Evolutionary conservation across 2,113 vertebrate genomes (phyloP).

Genomic region (Typhlomys cinereus): DNA sequence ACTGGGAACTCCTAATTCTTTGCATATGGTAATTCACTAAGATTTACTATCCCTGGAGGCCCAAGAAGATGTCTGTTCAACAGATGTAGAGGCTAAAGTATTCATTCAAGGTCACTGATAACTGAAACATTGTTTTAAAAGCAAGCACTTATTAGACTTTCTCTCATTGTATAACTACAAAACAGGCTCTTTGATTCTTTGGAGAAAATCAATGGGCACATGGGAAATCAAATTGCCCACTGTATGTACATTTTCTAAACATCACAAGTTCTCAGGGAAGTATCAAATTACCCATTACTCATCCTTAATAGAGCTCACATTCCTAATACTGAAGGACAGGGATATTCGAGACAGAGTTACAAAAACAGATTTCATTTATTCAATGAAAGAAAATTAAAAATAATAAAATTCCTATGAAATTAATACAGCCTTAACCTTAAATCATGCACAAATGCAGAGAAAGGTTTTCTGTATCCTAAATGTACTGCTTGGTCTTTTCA

Average conservation of each 20-base stretch:
- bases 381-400: background rate
- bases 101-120: background rate
- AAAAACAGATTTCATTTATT: background rate
- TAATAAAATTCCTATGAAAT: background rate
- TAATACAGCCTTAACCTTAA: background rate
- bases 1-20: background rate
- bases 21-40: background rate
- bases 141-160: background rate
- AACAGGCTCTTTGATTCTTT: constrained; percentile 7
- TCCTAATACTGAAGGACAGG: background rate
- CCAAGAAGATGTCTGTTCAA: background rate
- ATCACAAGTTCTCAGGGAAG: background rate
- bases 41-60: background rate
- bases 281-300: background rate
- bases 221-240: background rate
- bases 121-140: background rate
- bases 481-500: background rate
- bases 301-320: background rate
- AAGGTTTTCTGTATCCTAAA: background rate
- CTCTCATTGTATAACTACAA: background rate
- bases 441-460: background rate
- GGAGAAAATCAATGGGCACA: constrained; percentile 11
- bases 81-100: background rate
- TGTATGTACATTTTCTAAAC: constrained; percentile 16
- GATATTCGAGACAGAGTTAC: background rate